Evolutionary conservation across 2,888 invertebrate genomes (phyloP).

Genomic region (Diarsia dahlii): DNA sequence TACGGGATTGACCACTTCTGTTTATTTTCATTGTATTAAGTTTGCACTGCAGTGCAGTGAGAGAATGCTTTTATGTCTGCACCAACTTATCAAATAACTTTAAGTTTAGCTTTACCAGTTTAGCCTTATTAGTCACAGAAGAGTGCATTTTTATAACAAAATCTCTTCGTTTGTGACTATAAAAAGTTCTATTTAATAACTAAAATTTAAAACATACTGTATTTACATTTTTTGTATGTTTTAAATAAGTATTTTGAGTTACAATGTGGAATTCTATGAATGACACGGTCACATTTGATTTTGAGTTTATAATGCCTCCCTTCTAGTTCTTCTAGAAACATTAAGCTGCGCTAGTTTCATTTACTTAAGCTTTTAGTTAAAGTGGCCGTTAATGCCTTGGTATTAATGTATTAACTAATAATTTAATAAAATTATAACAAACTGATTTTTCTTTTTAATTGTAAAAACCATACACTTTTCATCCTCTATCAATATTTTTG

Average conservation of each 20-base stretch:
- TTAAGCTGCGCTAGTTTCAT: slow-evolving; percentile 74
- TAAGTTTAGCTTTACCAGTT: slow-evolving; percentile 66
- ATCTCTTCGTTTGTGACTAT: slow-evolving; percentile 39
- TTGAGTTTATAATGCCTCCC: slow-evolving; percentile 51
- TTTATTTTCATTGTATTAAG: slow-evolving; percentile 55
- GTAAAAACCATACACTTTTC: neutral
- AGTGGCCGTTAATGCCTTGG: slow-evolving; percentile 79
- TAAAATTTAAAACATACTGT: slow-evolving; percentile 20
- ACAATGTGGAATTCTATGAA: slow-evolving; percentile 47
- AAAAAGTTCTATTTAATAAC: slow-evolving; percentile 29
- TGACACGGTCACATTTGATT: slow-evolving; percentile 52
- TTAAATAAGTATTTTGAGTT: slow-evolving; percentile 61
- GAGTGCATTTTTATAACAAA: slow-evolving; percentile 45
- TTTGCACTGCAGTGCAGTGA: slow-evolving; percentile 48
- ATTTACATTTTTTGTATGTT: slow-evolving; percentile 36
- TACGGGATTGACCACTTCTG: slow-evolving; percentile 49
- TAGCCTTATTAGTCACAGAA: slow-evolving; percentile 54
- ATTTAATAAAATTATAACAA: slow-evolving; percentile 76
- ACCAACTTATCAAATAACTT: slow-evolving; percentile 60
- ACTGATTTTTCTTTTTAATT: slow-evolving; percentile 44
- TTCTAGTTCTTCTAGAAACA: slow-evolving; percentile 78
- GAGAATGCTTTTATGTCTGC: slow-evolving; percentile 55
- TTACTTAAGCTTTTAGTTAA: slow-evolving; percentile 80
- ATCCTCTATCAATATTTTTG: too few species aligned
- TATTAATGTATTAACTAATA: slow-evolving; percentile 83